These are phyloP conservation scores for Gallinago nigripennis DNA, from an alignment of 2,797 vertebrate species.

Conservation along the genomic window DNA sequence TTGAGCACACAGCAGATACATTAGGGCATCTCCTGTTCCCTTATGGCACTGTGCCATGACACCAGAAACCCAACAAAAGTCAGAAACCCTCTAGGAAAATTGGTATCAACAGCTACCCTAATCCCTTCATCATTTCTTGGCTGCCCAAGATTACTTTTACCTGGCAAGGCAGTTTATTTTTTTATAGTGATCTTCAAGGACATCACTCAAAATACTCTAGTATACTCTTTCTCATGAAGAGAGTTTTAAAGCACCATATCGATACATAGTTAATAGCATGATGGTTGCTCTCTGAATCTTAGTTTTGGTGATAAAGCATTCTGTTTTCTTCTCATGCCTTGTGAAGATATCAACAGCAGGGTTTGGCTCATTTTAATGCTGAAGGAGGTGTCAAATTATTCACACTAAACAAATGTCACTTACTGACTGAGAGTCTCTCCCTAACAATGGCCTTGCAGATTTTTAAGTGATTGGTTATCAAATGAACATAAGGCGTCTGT, in stretches of 20 bases:
- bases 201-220: neutral
- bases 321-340: neutral
- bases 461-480: neutral
- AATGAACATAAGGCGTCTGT: neutral
- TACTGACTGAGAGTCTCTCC: neutral
- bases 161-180: neutral
- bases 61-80: neutral
- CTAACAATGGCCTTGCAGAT: neutral
- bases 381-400: neutral
- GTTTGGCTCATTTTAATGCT: neutral
- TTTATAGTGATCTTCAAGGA: neutral
- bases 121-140: neutral
- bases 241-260: neutral
- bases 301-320: neutral
- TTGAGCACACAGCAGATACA: neutral
- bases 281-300: neutral
- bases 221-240: neutral
- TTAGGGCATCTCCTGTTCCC: neutral
- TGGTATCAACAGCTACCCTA: neutral
- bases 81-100: neutral
- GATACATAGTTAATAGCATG: neutral
- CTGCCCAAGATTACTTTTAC: neutral
- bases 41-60: rapidly evolving
- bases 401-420: neutral
- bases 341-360: neutral